These are phyloP conservation scores for Actinostola sp. DNA, from an alignment of 92 coral and sea anemone species.

Conservation along the genomic window DNA sequence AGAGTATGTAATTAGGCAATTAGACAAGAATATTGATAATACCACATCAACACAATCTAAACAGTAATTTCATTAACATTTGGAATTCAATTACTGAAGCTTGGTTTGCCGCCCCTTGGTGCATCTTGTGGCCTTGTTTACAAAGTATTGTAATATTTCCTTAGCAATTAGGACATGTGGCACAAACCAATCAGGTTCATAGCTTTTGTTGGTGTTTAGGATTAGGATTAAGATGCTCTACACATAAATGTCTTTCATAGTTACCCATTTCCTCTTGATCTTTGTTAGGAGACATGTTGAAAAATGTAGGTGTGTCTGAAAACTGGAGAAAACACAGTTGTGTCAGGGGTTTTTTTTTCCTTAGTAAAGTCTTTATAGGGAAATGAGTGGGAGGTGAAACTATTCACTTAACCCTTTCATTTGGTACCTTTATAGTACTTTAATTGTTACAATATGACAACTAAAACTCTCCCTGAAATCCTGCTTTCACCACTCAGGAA, in stretches of 20 bases:
- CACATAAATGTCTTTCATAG: neutral
- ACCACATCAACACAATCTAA: neutral
- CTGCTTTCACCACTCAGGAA: no score
- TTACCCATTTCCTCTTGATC: conserved; percentile 16
- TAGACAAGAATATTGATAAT: neutral
- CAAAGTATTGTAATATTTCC: conserved; percentile 5
- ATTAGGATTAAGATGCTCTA: neutral
- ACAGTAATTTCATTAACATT: neutral
- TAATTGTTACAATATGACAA: no score
- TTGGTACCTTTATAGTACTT: no score
- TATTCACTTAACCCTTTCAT: neutral
- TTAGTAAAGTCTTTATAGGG: neutral
- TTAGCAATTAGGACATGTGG: neutral
- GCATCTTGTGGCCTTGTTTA: conserved; percentile 7
- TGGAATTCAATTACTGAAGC: neutral
- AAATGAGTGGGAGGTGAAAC: conserved; percentile 1
- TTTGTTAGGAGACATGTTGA: conserved; percentile 13
- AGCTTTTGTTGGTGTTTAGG: neutral
- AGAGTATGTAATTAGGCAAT: conserved; percentile 2
- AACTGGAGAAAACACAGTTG: neutral
- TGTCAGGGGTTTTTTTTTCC: neutral
- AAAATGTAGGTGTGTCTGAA: conserved; percentile 20
- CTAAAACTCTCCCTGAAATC: no score
- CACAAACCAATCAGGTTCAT: neutral
- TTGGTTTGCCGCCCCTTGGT: neutral